A percentile compares a stretch with the other conserved stretches of the same genome.
phyloP scores from a whole-genome alignment of 37 sponge, comb jelly and placozoan genomes.

The Aplysina aerophoba region DNA sequence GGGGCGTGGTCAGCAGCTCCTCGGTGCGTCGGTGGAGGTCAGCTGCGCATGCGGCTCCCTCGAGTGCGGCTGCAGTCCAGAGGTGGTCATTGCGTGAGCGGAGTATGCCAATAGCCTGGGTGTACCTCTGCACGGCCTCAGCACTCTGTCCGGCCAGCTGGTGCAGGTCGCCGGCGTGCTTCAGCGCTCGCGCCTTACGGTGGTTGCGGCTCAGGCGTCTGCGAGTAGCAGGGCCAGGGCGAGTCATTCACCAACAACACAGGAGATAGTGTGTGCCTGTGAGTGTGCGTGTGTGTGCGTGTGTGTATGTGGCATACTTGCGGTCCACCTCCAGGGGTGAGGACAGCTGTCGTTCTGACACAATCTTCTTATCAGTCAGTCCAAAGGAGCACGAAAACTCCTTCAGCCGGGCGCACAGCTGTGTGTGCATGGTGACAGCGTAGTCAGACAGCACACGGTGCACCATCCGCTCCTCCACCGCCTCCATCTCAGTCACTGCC shows the following conservation, averaged over 20 bases:
- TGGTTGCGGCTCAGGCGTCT: not conserved
- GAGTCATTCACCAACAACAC: too few relatives aligned
- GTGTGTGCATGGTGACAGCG: not conserved
- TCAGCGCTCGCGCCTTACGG: slow-evolving; percentile 21
- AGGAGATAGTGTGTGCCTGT: not conserved
- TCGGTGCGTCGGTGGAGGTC: slow-evolving; percentile 49
- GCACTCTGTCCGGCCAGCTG: slow-evolving; percentile 55
- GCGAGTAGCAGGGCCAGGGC: not conserved
- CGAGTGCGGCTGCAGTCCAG: slow-evolving; percentile 56
- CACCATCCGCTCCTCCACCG: not conserved
- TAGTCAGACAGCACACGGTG: not conserved
- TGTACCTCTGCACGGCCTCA: slow-evolving; percentile 34
- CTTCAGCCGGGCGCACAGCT: not conserved
- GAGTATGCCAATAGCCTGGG: slow-evolving; percentile 20
- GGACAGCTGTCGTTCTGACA: not conserved
- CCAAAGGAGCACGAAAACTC: not conserved
- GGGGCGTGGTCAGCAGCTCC: not conserved
- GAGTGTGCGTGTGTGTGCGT: slow-evolving; percentile 10
- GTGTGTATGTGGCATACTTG: slow-evolving; percentile 15
- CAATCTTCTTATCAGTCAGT: not conserved
- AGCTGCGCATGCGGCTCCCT: slow-evolving; percentile 52
- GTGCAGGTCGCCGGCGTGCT: slow-evolving; percentile 62
- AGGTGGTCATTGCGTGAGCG: slow-evolving; percentile 51
- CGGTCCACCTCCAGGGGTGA: not conserved
- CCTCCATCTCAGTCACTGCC: not conserved